phyloP scores from a whole-genome alignment of 2,797 vertebrate genomes.

The Girardinus metallicus region DNA sequence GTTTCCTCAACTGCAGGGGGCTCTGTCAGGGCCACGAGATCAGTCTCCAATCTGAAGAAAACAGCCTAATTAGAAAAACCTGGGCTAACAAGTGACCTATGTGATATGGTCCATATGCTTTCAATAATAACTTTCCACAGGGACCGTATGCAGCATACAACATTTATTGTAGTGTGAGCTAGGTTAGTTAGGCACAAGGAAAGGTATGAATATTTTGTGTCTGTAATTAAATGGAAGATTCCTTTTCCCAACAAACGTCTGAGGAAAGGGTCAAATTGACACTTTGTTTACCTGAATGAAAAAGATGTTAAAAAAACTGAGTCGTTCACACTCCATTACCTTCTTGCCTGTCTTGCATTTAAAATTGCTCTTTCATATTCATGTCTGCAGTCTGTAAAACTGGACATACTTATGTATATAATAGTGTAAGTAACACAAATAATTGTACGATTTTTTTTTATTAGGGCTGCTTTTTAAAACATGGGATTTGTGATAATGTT shows the following conservation, averaged over 20 bases:
- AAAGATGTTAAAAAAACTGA: conserved; percentile 3
- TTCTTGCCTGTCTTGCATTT: conserved; percentile 2
- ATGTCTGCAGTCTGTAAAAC: conserved; percentile 18
- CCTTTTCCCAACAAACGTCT: not conserved
- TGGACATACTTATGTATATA: conserved; percentile 2
- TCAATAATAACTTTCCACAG: conserved; percentile 49
- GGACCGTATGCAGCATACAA: conserved; percentile 27
- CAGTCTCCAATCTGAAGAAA: conserved; percentile 39
- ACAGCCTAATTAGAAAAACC: conserved; percentile 36
- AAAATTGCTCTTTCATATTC: conserved; percentile 12
- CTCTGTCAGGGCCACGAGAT: conserved; percentile 16
- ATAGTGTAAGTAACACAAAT: not conserved
- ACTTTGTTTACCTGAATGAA: not conserved
- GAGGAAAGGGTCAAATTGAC: not conserved
- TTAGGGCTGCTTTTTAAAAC: not conserved
- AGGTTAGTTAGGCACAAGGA: conserved; percentile 7
- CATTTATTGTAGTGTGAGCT: conserved; percentile 25
- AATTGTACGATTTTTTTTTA: not conserved
- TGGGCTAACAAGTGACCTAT: conserved; percentile 51
- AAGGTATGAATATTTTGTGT: conserved; percentile 7
- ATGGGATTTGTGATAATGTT: not conserved
- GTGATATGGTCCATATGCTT: conserved; percentile 25
- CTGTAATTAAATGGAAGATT: conserved; percentile 4
- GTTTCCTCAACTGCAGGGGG: conserved; percentile 30
- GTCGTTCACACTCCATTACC: conserved; percentile 5